Conservation (phyloP, 2,888 invertebrate species). For the Helicoverpa assulta region DNA sequence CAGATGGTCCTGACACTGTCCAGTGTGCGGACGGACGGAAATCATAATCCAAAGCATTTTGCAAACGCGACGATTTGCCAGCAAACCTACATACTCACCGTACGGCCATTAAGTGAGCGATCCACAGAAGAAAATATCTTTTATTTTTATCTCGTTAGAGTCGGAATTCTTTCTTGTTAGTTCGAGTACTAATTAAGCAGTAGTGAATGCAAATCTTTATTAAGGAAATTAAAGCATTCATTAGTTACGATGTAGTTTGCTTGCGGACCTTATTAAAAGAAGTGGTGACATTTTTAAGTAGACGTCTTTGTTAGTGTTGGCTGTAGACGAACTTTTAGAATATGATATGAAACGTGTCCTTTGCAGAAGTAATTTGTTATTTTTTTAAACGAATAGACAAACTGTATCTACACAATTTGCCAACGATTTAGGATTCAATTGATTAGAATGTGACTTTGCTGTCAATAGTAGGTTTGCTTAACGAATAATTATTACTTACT, state of each 20-base stretch:
- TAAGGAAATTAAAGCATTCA: conserved; percentile 47
- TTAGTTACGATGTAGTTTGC: conserved; percentile 22
- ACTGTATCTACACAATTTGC: no score
- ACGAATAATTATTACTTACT: no score
- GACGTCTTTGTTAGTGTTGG: not conserved
- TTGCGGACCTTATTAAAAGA: conserved; percentile 10
- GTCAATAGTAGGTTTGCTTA: no score
- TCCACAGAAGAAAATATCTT: conserved; percentile 20
- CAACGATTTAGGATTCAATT: no score
- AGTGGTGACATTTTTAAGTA: not conserved
- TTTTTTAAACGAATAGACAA: no score
- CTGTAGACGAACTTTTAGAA: not conserved
- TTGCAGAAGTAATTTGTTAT: no score
- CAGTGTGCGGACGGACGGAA: conserved; percentile 46
- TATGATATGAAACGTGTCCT: not conserved
- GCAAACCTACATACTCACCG: conserved; percentile 14
- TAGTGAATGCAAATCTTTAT: conserved; percentile 58
- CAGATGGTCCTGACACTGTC: conserved; percentile 33
- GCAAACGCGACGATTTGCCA: conserved; percentile 52
- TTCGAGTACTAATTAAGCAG: conserved; percentile 54
- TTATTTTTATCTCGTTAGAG: conserved; percentile 49
- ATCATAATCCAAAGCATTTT: conserved; percentile 57
- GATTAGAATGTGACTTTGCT: no score
- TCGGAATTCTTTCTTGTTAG: conserved; percentile 45
- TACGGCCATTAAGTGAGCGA: conserved; percentile 41